Evolutionary conservation across 2,888 invertebrate genomes (phyloP), one percentile per base, ranked within the genome.

Genomic region (Agrotis exclamationis): DNA sequence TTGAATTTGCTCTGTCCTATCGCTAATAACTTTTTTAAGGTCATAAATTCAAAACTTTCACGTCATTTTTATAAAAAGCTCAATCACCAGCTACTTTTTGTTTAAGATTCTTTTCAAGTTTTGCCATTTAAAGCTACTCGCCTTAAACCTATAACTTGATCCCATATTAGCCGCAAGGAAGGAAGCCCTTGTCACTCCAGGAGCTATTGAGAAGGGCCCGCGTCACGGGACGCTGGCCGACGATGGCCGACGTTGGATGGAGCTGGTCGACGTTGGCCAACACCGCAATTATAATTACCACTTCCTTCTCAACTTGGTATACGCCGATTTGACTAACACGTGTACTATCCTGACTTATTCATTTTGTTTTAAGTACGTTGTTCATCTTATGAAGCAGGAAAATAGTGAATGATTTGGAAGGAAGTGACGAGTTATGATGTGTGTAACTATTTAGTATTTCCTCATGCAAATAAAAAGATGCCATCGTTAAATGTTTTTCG

Each of bases 251-350:
- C 53, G 39, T 39, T 39, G 39, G 39, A 39, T 39, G 39, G 1
- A 39, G 24, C 9, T 74, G 45, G 74, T 39, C 44, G 74, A 75
- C 70, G 78, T 45, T 78, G 74, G 74, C 65, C 71, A 71, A 67
- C 80, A 84, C 87, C 80, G 80, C 84, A 88, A 89, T 89, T 91
- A 89, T 88, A 92, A 92, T 88, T 91, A 90, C 83, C 77, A 78
- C 84, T 88, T 92, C 88, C 87, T 88, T 87, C 84, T 88, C 88
- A 87, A 89, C 85, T 84, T 85, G 84, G 82, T 86, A n/a, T n/a
- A 85, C 85, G 77, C 79, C 79, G 84, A 87, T 89, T 82, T 78
- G 58, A 76, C 59, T 50, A 70, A 80, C 74, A 79, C 74, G 67
- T 74, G 68, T 66, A 63, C 58, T 66, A 59, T 73, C 76, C 67